These are phyloP conservation scores for Bombus polaris DNA, from an alignment of 1,140 invertebrate genomes.

Conservation along the genomic window DNA sequence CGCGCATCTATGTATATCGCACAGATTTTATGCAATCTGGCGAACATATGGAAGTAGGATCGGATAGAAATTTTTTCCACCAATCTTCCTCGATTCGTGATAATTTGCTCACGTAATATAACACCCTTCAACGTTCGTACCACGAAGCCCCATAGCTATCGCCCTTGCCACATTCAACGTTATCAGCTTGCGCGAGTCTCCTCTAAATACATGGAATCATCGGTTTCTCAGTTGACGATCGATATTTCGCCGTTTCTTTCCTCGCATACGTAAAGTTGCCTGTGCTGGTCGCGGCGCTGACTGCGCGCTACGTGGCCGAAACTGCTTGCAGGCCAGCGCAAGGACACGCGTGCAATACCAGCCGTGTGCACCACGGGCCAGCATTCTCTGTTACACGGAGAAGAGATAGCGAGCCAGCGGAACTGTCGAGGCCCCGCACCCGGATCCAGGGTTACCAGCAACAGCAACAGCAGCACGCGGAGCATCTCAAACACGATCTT, in stretches of 20 bases:
- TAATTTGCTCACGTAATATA: too few species aligned
- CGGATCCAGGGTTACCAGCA: conserved; percentile 72
- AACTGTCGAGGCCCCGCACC: conserved; percentile 66
- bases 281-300: conserved; percentile 18
- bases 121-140: too few species aligned
- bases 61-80: too few species aligned
- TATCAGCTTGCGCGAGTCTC: too few species aligned
- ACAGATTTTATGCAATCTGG: too few species aligned
- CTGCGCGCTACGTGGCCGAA: conserved; percentile 46
- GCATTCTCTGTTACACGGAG: conserved; percentile 39
- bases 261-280: conserved; percentile 47
- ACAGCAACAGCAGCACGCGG: conserved; percentile 66
- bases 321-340: conserved; percentile 35
- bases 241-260: background rate
- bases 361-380: conserved; percentile 40
- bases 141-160: too few species aligned
- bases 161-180: too few species aligned
- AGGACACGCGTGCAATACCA: conserved; percentile 54
- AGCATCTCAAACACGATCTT: conserved; percentile 82
- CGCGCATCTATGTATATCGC: too few species aligned
- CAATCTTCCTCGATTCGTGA: too few species aligned
- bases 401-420: conserved; percentile 59
- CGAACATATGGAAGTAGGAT: too few species aligned
- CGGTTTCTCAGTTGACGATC: too few species aligned
- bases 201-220: too few species aligned